Conservation (phyloP, 2,113 vertebrate species). For the Pteruthius melanotis region DNA sequence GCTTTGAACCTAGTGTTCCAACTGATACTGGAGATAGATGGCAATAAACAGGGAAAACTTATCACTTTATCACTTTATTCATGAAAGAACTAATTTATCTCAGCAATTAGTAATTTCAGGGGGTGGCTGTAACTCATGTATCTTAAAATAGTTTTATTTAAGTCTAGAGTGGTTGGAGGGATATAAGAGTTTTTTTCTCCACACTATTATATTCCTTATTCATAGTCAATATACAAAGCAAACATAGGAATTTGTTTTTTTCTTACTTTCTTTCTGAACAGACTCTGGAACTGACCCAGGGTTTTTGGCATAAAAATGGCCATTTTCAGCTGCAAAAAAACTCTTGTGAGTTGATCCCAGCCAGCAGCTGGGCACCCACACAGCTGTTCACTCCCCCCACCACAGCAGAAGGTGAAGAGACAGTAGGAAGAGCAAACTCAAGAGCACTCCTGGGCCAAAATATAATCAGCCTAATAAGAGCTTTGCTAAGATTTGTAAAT, state of each 20-base stretch:
- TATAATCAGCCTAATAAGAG: not conserved
- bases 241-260: not conserved
- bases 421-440: not conserved
- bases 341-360: not conserved
- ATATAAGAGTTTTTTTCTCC: not conserved
- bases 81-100: constrained; percentile 59
- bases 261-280: not conserved
- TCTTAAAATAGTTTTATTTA: constrained; percentile 18
- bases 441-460: not conserved
- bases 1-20: constrained; percentile 37
- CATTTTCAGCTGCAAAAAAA: not conserved
- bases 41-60: constrained; percentile 2
- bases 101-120: constrained; percentile 36
- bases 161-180: constrained; percentile 18
- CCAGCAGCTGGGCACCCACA: not conserved
- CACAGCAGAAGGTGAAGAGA: not conserved
- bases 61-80: constrained; percentile 25
- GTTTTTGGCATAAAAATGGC: not conserved
- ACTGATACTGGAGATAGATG: not conserved
- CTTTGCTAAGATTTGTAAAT: not conserved
- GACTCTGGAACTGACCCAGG: not conserved
- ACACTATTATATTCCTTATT: not conserved
- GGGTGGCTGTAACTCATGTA: not conserved
- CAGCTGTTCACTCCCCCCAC: accelerated
- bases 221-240: not conserved